Evolutionary conservation across 2,113 vertebrate genomes (phyloP).

Genomic region (Cinclus mexicanus): DNA sequence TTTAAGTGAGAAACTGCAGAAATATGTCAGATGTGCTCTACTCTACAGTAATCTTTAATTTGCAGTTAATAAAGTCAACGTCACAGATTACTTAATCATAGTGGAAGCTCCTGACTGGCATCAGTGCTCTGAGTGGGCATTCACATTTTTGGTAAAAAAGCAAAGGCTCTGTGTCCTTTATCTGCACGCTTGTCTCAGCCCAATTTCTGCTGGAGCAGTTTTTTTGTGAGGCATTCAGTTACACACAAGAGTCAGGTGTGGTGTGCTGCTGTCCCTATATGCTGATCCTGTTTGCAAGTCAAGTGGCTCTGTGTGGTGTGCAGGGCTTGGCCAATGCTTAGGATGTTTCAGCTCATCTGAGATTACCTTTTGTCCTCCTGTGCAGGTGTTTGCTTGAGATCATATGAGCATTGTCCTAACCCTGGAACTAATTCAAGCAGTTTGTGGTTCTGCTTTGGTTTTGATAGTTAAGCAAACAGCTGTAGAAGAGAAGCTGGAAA

Average conservation of each 20-base stretch:
- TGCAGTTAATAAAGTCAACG: background rate
- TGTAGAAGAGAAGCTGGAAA: background rate
- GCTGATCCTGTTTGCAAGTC: background rate
- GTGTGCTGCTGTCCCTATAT: background rate
- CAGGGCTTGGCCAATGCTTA: background rate
- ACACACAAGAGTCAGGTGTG: rapidly evolving
- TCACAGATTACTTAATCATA: background rate
- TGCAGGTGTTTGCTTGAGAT: background rate
- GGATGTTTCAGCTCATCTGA: background rate
- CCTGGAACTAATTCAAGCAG: background rate
- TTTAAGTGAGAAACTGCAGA: slow-evolving; percentile 18
- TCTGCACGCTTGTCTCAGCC: background rate
- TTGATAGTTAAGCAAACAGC: background rate
- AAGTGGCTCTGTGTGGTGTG: background rate
- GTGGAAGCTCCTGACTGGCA: background rate
- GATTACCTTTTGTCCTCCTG: background rate
- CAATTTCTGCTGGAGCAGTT: background rate
- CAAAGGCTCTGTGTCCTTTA: background rate
- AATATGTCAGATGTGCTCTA: background rate
- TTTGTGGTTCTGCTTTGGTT: background rate
- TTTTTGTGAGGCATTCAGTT: background rate
- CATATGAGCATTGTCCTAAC: background rate
- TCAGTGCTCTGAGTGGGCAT: background rate
- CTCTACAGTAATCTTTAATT: background rate
- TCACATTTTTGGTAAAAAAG: background rate